Evolutionary conservation across 2,113 vertebrate genomes (phyloP).

Genomic region (zebrafish (Danio rerio)): GRCz12tu NC_133198.1:47541501-47542000

Average conservation of each 20-base stretch:
- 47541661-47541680: constrained; percentile 72
- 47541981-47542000: too few species aligned
- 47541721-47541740: constrained; percentile 77
- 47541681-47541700: constrained; percentile 79
- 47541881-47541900: too few species aligned
- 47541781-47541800: too few species aligned
- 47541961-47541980: too few species aligned
- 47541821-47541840: too few species aligned
- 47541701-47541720: constrained; percentile 81
- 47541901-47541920: too few species aligned
- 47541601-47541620: constrained; percentile 77
- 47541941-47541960: too few species aligned
- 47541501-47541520: constrained; percentile 92
- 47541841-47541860: too few species aligned
- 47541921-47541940: too few species aligned
- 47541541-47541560: constrained; percentile 85
- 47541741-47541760: constrained; percentile 79
- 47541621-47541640: constrained; percentile 80
- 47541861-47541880: too few species aligned
- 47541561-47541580: constrained; percentile 90
- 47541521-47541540: constrained; percentile 85
- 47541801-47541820: too few species aligned
- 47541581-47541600: constrained; percentile 82
- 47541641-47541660: constrained; percentile 76
- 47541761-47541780: too few species aligned